Percentiles rank a stretch among this genome's conserved stretches.
Conservation (phyloP, 92 coral and sea anemone species). For the Umimayanthus chanpuru region DNA sequence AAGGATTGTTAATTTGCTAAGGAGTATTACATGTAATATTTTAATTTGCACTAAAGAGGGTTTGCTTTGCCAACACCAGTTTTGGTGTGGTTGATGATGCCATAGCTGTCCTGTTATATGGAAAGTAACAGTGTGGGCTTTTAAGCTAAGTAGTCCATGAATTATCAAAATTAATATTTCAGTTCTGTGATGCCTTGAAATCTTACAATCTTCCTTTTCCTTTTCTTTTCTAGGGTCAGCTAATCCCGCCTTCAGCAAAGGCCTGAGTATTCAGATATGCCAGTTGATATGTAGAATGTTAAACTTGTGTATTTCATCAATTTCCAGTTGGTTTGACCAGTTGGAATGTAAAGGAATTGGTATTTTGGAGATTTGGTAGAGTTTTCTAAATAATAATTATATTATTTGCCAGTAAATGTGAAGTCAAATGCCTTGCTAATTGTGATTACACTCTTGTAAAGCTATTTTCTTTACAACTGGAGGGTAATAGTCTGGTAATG, state of each 20-base stretch:
- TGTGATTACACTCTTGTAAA: background rate
- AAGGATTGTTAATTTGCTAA: no score
- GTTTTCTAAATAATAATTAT: constrained; percentile 5
- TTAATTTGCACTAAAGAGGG: no score
- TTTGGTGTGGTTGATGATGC: no score
- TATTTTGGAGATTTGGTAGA: constrained; percentile 30
- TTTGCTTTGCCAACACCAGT: no score
- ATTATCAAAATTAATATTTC: no score
- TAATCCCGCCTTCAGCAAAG: constrained; percentile 20
- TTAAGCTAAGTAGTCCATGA: no score
- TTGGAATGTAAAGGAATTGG: constrained; percentile 22
- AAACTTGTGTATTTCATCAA: background rate
- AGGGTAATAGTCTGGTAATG: background rate
- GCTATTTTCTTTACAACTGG: constrained; percentile 15
- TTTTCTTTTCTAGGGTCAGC: constrained; percentile 26
- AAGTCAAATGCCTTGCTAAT: constrained; percentile 10
- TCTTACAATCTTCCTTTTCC: background rate
- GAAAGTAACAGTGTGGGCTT: no score
- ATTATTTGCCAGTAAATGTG: constrained; percentile 1
- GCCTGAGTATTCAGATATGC: background rate
- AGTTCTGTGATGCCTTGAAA: no score
- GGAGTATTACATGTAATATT: no score
- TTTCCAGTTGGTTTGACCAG: constrained; percentile 44
- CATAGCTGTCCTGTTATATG: no score
- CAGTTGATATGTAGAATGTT: background rate